Conservation (phyloP, 37 sponge, comb jelly and placozoan species). For the Cliona cf. orientalis region DNA sequence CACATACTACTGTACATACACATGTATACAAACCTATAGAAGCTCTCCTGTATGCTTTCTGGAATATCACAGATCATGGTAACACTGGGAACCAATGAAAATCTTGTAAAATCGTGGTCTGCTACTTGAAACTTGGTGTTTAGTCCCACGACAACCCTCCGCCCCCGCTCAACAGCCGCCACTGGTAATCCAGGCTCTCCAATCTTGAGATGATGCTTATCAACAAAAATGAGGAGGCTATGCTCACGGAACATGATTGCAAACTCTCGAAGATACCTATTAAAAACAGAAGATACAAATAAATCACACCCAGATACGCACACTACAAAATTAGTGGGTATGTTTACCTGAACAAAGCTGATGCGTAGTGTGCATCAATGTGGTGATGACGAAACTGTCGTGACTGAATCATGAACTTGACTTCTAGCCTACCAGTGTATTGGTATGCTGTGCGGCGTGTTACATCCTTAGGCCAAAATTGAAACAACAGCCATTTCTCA, state of each 20-base stretch:
- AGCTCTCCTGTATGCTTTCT: constrained; percentile 5
- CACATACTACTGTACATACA: neutral
- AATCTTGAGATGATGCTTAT: constrained; percentile 15
- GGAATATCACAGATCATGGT: constrained; percentile 7
- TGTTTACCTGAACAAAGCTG: constrained; percentile 37
- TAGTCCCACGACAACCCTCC: constrained; percentile 16
- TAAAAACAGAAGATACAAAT: neutral
- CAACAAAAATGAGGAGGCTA: constrained; percentile 25
- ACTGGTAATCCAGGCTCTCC: constrained; percentile 34
- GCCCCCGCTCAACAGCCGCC: constrained; percentile 54
- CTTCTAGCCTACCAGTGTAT: constrained; percentile 30
- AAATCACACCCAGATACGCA: neutral
- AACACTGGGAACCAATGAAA: constrained; percentile 3
- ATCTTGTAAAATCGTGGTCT: constrained; percentile 19
- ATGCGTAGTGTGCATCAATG: constrained; percentile 35
- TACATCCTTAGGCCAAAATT: constrained; percentile 39
- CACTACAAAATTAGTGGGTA: neutral
- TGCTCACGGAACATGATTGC: constrained; percentile 19
- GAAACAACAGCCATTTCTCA: constrained; percentile 24
- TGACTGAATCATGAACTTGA: constrained; percentile 27
- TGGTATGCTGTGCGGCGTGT: constrained; percentile 6
- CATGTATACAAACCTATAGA: neutral
- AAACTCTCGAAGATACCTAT: constrained; percentile 20
- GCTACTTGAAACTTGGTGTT: constrained; percentile 35
- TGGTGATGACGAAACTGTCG: constrained; percentile 25